Percentiles rank a stretch among this genome's conserved stretches.
Evolutionary conservation across 2,113 vertebrate genomes (phyloP).

Genomic region (Thunnus thynnus): DNA sequence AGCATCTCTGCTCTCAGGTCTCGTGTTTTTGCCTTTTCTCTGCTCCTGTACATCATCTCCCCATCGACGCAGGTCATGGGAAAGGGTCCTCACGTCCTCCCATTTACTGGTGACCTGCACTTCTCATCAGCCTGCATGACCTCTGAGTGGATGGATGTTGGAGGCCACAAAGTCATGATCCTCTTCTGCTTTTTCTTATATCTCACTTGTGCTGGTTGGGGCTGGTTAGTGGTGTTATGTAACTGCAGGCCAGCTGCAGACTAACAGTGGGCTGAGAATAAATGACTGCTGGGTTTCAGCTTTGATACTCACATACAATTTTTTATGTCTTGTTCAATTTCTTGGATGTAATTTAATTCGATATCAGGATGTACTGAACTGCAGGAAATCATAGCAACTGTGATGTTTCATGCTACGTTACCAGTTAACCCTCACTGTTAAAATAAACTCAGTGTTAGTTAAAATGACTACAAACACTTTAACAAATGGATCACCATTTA

Average conservation of each 20-base stretch:
- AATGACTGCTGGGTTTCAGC: background rate
- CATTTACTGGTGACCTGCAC: conserved; percentile 2
- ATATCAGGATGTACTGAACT: background rate
- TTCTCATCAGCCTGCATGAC: background rate
- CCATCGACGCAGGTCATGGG: conserved; percentile 7
- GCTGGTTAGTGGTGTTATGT: conserved; percentile 5
- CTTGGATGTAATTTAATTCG: background rate
- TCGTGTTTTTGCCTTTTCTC: background rate
- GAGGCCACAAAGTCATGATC: background rate
- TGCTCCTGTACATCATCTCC: background rate
- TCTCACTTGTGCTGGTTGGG: background rate
- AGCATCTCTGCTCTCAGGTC: background rate
- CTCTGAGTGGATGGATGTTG: conserved; percentile 15
- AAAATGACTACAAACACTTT: background rate
- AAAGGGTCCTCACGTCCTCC: background rate
- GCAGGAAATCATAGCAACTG: background rate
- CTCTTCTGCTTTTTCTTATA: background rate
- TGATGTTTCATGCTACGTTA: too few relatives aligned
- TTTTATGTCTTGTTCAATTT: background rate
- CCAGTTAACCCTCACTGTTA: too few relatives aligned
- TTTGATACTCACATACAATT: background rate
- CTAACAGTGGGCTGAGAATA: background rate
- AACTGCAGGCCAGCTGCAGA: conserved; percentile 5
- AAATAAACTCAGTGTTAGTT: background rate
- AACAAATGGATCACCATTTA: background rate